Evolutionary conservation across 64 coral and sea anemone species (phyloP).

Genomic region (Pachyseris speciosa): DNA sequence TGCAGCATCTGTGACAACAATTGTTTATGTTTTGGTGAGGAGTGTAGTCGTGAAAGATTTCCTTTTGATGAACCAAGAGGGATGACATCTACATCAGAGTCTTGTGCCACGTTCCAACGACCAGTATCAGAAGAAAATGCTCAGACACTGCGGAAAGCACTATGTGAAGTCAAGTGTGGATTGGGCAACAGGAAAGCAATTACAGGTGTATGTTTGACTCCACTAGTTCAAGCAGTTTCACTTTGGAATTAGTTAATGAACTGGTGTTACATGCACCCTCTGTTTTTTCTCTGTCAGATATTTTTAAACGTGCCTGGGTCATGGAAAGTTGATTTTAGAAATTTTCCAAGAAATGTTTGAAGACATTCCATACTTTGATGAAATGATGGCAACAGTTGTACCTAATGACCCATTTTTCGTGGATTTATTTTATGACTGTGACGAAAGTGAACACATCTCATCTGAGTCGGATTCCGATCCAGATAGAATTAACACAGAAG

Average conservation of each 20-base stretch:
- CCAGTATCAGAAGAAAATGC: background rate
- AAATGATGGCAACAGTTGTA: conserved; percentile 6
- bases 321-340: background rate
- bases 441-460: background rate
- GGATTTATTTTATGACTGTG: background rate
- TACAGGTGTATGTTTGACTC: background rate
- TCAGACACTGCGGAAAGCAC: background rate
- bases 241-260: background rate
- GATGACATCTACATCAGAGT: background rate
- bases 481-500: background rate
- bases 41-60: background rate
- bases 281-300: background rate
- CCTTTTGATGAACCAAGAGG: background rate
- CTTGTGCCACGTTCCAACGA: background rate
- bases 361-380: background rate
- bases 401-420: background rate
- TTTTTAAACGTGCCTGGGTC: background rate
- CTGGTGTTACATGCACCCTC: background rate
- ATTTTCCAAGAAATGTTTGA: conserved; percentile 9
- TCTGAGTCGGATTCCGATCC: background rate
- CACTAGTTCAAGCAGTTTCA: background rate
- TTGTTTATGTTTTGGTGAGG: background rate
- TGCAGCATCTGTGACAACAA: background rate
- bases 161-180: background rate
- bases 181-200: background rate